These are phyloP conservation scores for Channa argus DNA, from an alignment of 2,113 vertebrate genomes.

Conservation along the genomic window DNA sequence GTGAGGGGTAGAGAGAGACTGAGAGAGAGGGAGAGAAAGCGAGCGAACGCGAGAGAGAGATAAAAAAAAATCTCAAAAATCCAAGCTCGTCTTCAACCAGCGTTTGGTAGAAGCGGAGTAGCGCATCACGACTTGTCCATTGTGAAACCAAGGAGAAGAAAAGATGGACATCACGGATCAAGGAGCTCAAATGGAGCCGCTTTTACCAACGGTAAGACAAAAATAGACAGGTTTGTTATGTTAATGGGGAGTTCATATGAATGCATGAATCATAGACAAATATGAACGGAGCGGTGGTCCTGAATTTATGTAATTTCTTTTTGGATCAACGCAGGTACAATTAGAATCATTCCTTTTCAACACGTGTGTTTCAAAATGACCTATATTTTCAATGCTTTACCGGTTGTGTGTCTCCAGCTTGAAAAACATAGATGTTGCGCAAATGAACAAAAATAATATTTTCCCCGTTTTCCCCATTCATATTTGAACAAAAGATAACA, in stretches of 20 bases:
- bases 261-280: background rate
- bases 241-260: background rate
- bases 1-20: constrained; percentile 3
- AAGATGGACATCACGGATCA: constrained; percentile 96
- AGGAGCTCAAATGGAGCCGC: constrained; percentile 97
- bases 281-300: background rate
- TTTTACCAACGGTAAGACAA: constrained; percentile 91
- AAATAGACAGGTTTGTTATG: background rate
- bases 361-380: constrained; percentile 8
- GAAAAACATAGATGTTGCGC: constrained; percentile 33
- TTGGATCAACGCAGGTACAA: constrained; percentile 2
- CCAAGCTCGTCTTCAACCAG: constrained; percentile 11
- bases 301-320: background rate
- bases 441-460: background rate
- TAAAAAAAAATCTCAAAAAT: background rate
- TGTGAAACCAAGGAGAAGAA: constrained; percentile 66
- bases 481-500: background rate
- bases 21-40: background rate
- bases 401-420: background rate
- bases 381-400: constrained; percentile 5
- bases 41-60: background rate
- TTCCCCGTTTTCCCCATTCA: constrained; percentile 1
- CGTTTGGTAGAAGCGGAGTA: constrained; percentile 51
- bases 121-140: constrained; percentile 54
- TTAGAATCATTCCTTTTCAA: constrained; percentile 1